A percentile compares a stretch with the other conserved stretches of the same genome.
Conservation (phyloP, 2,888 invertebrate species). For the Stenodera caucasica region DNA sequence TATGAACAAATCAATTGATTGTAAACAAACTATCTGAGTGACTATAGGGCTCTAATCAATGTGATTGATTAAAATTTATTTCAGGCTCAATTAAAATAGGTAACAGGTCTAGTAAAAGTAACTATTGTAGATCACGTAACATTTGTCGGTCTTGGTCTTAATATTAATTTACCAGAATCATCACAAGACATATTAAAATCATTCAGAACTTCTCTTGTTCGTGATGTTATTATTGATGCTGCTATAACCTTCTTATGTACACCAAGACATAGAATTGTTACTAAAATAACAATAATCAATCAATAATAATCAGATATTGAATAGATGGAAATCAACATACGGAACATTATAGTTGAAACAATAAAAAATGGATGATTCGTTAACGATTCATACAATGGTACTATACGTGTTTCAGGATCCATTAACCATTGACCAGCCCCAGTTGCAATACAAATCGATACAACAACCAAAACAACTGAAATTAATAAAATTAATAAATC, state of each 20-base stretch:
- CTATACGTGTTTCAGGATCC: slow-evolving; percentile 90
- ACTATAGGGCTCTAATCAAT: too few species aligned
- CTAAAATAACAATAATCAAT: slow-evolving; percentile 54
- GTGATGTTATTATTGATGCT: slow-evolving; percentile 91
- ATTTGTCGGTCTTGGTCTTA: slow-evolving; percentile 79
- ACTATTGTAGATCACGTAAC: slow-evolving; percentile 47
- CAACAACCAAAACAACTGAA: slow-evolving; percentile 81
- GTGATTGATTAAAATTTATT: too few species aligned
- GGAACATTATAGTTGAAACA: slow-evolving; percentile 77
- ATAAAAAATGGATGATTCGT: slow-evolving; percentile 95
- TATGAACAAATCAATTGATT: too few species aligned
- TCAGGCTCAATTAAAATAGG: too few species aligned
- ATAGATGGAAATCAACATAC: slow-evolving; percentile 59
- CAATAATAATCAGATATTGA: not conserved
- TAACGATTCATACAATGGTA: slow-evolving; percentile 87
- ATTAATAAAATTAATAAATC: slow-evolving; percentile 32
- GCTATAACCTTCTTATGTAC: slow-evolving; percentile 96
- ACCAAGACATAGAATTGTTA: slow-evolving; percentile 85
- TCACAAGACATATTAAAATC: slow-evolving; percentile 99
- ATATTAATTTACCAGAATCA: slow-evolving; percentile 92
- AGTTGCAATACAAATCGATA: slow-evolving; percentile 88
- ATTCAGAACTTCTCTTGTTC: slow-evolving; percentile 85
- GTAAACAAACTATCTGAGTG: too few species aligned
- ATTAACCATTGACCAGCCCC: slow-evolving; percentile 97
- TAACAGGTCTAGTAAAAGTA: slow-evolving; percentile 14